Percentiles rank a stretch among this genome's conserved stretches.
These are phyloP conservation scores for Crocallis elinguaria DNA, from an alignment of 2,888 invertebrate species.

Conservation along the genomic window DNA sequence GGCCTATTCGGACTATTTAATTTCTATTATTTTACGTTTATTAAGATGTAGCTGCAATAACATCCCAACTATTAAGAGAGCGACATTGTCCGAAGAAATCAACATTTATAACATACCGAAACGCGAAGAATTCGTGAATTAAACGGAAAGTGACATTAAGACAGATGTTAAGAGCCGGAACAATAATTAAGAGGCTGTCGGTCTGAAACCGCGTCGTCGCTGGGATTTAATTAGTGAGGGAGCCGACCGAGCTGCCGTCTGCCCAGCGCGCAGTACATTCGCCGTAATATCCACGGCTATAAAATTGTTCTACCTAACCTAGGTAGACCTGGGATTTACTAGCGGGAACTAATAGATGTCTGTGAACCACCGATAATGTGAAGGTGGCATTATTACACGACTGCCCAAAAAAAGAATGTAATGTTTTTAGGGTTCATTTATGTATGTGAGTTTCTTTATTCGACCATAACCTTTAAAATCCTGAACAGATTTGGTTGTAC, in stretches of 20 bases:
- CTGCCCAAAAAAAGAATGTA: too few species aligned
- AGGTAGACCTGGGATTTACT: slow-evolving; percentile 10
- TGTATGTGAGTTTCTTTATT: too few species aligned
- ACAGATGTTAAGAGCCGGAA: slow-evolving; percentile 82
- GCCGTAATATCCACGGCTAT: slow-evolving; percentile 33
- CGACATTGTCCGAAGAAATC: slow-evolving; percentile 54
- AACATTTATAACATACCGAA: slow-evolving; percentile 59
- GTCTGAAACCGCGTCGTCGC: slow-evolving; percentile 77
- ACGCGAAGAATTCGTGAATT: slow-evolving; percentile 71
- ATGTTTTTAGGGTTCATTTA: too few species aligned
- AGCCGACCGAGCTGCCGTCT: slow-evolving; percentile 58
- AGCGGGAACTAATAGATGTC: slow-evolving; percentile 10
- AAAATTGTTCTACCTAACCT: slow-evolving; percentile 25
- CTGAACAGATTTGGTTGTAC: too few species aligned
- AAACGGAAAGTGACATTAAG: slow-evolving; percentile 80
- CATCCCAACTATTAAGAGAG: slow-evolving; percentile 35
- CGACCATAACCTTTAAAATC: too few species aligned
- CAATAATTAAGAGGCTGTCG: slow-evolving; percentile 84
- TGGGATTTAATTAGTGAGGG: slow-evolving; percentile 83
- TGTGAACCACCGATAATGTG: background rate
- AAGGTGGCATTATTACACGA: background rate
- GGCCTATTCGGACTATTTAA: background rate
- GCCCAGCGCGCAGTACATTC: slow-evolving; percentile 43
- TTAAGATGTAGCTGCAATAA: slow-evolving; percentile 5
- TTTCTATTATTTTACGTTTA: background rate